Evolutionary conservation across 1,140 invertebrate genomes (phyloP), one percentile per base, ranked within the genome.

Genomic region (Hyles vespertilio): DNA sequence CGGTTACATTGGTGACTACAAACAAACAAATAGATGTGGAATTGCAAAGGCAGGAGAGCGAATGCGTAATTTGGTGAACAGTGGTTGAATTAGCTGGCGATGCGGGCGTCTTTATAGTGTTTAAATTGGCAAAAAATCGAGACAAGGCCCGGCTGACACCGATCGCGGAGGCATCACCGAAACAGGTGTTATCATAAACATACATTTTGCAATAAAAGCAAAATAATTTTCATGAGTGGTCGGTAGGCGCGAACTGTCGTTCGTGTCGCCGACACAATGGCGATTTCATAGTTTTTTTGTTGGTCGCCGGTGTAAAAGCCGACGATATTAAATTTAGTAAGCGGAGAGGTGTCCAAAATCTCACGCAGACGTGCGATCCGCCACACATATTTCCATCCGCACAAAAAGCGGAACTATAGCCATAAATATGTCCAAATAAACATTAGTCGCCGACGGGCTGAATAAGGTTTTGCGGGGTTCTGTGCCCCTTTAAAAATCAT

Each of bases 141-240:
- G 77, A 86, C 84, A 87, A 81, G 82, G 70, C 67, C 70, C 75
- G 70, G 74, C 70, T 82, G 86, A 89, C 86, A 89, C 83, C 79
- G 83, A 87, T 87, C 80, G 85, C 71, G 77, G 83, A 81, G 82
- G 84, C 83, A 89, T 87, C 84, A 78, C 67, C 77, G 82, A 89
- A 89, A 89, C 86, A 89, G 86, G 86, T 89, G 86, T 89, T 89
- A 89, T 89, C 84, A 89, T 89, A 89, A 89, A 89, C 86, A 87
- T 87, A 89, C 83, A 87, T 87, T 89, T 86, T 86, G 81, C 67
- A 77, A 89, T 84, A 89, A 89, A 87, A 87, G 87, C 81, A 83
- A 87, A 87, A 85, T 83, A 77, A 88, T 89, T 86, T 87, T 89
- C 86, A 89, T 87, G 84, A 87, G 84, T 82, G 82, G 82, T 77